Evolutionary conservation across 2,888 invertebrate species (phyloP).

Genomic region (Fragum whitleyi): DNA sequence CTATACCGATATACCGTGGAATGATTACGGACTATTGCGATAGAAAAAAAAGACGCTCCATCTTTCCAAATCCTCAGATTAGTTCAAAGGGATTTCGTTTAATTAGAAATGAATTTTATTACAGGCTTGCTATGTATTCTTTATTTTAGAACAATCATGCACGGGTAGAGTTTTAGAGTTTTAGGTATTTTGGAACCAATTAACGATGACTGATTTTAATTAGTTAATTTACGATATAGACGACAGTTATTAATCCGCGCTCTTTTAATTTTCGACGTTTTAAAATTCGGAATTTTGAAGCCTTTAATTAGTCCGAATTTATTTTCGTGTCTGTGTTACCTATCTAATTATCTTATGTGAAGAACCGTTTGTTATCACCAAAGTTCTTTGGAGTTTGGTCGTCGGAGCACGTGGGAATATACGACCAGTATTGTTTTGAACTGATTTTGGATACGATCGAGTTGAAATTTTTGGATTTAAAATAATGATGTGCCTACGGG

Average conservation of each 20-base stretch:
- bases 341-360: neutral
- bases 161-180: slow-evolving; percentile 1
- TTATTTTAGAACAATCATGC: neutral
- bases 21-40: slow-evolving; percentile 1
- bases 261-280: neutral
- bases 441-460: slow-evolving; percentile 6
- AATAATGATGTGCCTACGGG: slow-evolving; percentile 73
- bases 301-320: neutral
- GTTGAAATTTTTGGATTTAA: neutral
- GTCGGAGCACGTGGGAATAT: neutral
- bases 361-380: neutral
- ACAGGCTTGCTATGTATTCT: neutral
- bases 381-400: neutral
- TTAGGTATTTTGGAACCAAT: slow-evolving; percentile 4
- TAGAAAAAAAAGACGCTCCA: slow-evolving; percentile 28
- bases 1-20: neutral
- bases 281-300: neutral
- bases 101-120: slow-evolving; percentile 3
- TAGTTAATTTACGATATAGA: neutral
- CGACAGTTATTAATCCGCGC: neutral
- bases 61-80: slow-evolving; percentile 2
- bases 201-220: slow-evolving; percentile 14
- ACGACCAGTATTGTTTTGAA: neutral
- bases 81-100: slow-evolving; percentile 14
- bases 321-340: neutral